Evolutionary conservation across 2,113 vertebrate species (phyloP).

Genomic region (Brachyistius frenatus): DNA sequence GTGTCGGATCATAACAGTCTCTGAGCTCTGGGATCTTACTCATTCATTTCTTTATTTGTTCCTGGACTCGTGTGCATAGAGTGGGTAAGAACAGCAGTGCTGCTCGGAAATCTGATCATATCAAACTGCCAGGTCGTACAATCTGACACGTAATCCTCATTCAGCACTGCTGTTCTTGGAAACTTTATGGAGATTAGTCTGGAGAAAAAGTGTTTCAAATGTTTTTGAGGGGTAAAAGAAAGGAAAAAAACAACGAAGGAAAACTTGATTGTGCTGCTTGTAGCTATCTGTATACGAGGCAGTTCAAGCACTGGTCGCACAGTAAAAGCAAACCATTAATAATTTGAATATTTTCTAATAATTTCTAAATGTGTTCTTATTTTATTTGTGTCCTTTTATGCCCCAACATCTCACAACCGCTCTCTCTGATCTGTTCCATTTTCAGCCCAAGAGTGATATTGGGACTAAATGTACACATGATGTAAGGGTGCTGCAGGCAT

Average conservation of each 20-base stretch:
- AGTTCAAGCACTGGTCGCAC: constrained; percentile 28
- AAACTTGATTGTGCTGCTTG: constrained; percentile 39
- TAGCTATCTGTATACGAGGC: constrained; percentile 39
- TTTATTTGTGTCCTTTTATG: constrained; percentile 49
- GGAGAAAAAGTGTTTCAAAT: constrained; percentile 39
- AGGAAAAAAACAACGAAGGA: not conserved
- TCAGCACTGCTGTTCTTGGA: constrained; percentile 52
- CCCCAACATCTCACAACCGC: constrained; percentile 5
- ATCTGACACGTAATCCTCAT: constrained; percentile 36
- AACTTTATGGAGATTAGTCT: constrained; percentile 51
- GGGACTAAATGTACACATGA: constrained; percentile 10
- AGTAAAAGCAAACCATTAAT: constrained; percentile 36
- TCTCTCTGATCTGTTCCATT: constrained; percentile 10
- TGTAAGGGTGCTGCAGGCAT: constrained; percentile 5
- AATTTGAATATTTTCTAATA: constrained; percentile 51
- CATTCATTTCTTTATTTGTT: constrained; percentile 33
- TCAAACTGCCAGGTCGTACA: constrained; percentile 48
- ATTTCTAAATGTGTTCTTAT: constrained; percentile 49
- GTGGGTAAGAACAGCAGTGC: constrained; percentile 58
- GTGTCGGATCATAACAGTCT: constrained; percentile 92
- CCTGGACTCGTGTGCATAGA: constrained; percentile 43
- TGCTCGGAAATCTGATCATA: constrained; percentile 58
- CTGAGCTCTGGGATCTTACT: constrained; percentile 30
- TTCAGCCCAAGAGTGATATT: constrained; percentile 28
- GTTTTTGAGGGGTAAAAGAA: constrained; percentile 25